phyloP scores from a whole-genome alignment of 2,113 vertebrate species.

The Penelope pileata region DNA sequence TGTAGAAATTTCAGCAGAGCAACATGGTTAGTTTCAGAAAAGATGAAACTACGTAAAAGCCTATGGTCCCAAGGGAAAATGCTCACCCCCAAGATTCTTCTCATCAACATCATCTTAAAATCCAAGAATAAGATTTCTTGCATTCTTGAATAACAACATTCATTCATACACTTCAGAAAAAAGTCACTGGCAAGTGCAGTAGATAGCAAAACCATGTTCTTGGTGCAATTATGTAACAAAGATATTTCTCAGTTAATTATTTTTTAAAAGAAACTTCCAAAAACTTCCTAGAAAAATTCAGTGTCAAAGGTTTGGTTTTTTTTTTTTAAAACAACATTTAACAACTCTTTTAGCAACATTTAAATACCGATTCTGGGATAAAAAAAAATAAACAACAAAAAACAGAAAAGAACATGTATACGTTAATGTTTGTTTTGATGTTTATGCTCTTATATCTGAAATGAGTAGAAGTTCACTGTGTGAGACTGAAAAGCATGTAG shows the following conservation, averaged over 20 bases:
- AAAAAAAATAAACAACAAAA: not conserved
- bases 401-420: not conserved
- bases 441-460: not conserved
- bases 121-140: not conserved
- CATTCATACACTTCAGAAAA: not conserved
- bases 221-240: constrained; percentile 28
- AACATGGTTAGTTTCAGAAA: not conserved
- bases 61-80: not conserved
- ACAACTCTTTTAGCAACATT: too few relatives aligned
- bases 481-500: not conserved
- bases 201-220: not conserved
- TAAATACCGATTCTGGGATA: not conserved
- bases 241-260: constrained; percentile 51
- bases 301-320: not conserved
- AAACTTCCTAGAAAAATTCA: not conserved
- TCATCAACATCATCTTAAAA: not conserved
- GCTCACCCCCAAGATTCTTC: fast-evolving
- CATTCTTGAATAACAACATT: not conserved
- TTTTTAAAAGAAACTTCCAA: not conserved
- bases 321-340: too few relatives aligned
- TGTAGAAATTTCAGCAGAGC: not conserved
- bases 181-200: not conserved
- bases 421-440: not conserved
- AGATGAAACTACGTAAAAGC: not conserved
- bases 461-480: not conserved